Percentiles rank a stretch among this genome's conserved stretches.
Conservation (phyloP, 1,140 invertebrate genomes). For the Cardiocondyla obscurior region DNA sequence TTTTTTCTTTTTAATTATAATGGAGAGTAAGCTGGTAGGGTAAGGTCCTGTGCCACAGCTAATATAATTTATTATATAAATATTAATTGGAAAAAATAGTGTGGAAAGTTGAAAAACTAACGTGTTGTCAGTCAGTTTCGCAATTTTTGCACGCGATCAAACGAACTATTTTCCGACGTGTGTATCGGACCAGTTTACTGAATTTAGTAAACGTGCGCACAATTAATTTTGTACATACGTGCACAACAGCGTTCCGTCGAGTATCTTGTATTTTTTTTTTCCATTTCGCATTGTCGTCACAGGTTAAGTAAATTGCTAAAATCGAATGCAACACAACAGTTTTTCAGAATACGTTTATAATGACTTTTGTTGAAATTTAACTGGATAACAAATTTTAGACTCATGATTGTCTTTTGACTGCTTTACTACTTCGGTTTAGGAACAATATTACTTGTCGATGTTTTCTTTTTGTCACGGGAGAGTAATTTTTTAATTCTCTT, state of each 20-base stretch:
- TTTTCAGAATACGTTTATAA: constrained; percentile 33
- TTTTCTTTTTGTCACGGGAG: neutral
- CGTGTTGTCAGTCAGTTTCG: constrained; percentile 30
- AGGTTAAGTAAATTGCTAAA: constrained; percentile 27
- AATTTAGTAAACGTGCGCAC: constrained; percentile 54
- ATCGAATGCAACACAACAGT: neutral
- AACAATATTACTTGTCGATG: neutral
- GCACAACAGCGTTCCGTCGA: constrained; percentile 10
- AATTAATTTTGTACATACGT: constrained; percentile 56
- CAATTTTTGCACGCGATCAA: constrained; percentile 48
- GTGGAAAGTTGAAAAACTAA: constrained; percentile 46
- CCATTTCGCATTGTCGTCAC: neutral
- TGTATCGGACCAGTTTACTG: constrained; percentile 48
- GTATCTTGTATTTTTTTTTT: constrained; percentile 47
- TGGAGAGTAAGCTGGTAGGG: neutral
- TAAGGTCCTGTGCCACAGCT: constrained; percentile 1
- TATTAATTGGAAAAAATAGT: constrained; percentile 9
- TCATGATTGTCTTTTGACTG: neutral
- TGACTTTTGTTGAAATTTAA: neutral
- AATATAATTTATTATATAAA: constrained; percentile 2
- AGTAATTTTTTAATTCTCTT: neutral
- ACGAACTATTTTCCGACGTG: constrained; percentile 41
- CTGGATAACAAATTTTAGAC: neutral
- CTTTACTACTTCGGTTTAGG: neutral
- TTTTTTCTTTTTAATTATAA: neutral